Evolutionary conservation across 2,888 invertebrate genomes (phyloP).

Genomic region (Pseudococcus viburni): DNA sequence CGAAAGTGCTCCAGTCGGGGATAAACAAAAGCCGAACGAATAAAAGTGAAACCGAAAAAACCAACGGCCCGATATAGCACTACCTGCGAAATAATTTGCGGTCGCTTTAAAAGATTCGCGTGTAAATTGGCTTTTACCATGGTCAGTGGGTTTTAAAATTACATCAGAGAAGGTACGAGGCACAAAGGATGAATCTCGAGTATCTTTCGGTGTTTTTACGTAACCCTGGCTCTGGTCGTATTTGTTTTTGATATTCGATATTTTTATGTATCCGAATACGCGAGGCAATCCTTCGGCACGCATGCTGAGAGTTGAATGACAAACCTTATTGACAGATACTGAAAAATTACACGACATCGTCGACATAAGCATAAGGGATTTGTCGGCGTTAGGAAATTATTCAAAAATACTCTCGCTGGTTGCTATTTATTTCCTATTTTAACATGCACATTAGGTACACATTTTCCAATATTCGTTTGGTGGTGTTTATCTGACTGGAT

Average conservation of each 20-base stretch:
- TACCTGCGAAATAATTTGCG: slow-evolving; percentile 38
- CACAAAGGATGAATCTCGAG: neutral
- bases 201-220: neutral
- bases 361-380: neutral
- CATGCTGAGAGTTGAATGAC: slow-evolving; percentile 16
- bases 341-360: slow-evolving; percentile 40
- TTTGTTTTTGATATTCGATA: slow-evolving; percentile 51
- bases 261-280: slow-evolving; percentile 8
- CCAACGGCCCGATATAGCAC: neutral
- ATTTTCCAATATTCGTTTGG: too few species aligned
- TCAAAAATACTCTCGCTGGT: neutral
- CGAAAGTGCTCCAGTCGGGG: slow-evolving; percentile 15
- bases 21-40: slow-evolving; percentile 42
- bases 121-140: slow-evolving; percentile 29
- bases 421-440: neutral
- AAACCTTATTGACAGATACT: slow-evolving; percentile 48
- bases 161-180: neutral
- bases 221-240: slow-evolving; percentile 10
- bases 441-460: neutral
- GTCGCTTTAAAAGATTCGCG: slow-evolving; percentile 43
- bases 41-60: slow-evolving; percentile 57
- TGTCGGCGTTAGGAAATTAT: neutral
- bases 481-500: too few species aligned
- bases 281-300: slow-evolving; percentile 47
- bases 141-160: slow-evolving; percentile 6